Evolutionary conservation across 2,797 vertebrate genomes (phyloP), one percentile per base, ranked within the genome.

Genomic region (Morelia viridis): DNA sequence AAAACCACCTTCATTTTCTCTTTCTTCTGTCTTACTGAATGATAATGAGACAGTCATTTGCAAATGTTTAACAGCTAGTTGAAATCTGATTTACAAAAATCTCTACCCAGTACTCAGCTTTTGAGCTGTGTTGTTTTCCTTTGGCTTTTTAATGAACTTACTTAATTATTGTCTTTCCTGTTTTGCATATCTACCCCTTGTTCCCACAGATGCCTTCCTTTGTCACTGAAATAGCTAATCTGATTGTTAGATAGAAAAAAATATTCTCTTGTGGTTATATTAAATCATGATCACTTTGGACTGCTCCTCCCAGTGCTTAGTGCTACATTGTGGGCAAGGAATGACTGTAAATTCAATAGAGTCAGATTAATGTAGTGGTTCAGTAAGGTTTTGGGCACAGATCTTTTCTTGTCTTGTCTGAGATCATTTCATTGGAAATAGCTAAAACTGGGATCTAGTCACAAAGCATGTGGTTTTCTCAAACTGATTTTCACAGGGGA

Each of bases 1-100:
- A 0, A 80, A 6, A 41, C 9, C 1, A 3, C 17, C 0, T 35
- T 92, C 93, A 1, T 15, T 93, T 93, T n/a, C 93, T 94, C 91
- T 87, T 60, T 26, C 0, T 19, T 13, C 4, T 26, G 35, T 46
- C 26, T 0, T 0, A 87, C 10, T 53, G 76, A 94, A 5, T 35
- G 80, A 0, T 83, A 58, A 31, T 31, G 61, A 53, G 3, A 5
- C 22, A 87, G 1, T 1, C 85, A 80, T 17, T 92, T 28, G 56
- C 62, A 94, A 83, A 60, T 76, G 28, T 57, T 31, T 88, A 24
- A 17, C 4, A 56, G 56, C 19, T 53, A 90, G 56, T 92, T 68
- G 58, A 91, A 53, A 12, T 53, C 46, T 89, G 31, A 84, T 93
- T 93, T 60, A 13, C 26, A 46, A 91, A 91, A 6, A 71, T 24